Conservation (phyloP, 2,888 invertebrate species). For the Hirtodrosophila duncani region DNA sequence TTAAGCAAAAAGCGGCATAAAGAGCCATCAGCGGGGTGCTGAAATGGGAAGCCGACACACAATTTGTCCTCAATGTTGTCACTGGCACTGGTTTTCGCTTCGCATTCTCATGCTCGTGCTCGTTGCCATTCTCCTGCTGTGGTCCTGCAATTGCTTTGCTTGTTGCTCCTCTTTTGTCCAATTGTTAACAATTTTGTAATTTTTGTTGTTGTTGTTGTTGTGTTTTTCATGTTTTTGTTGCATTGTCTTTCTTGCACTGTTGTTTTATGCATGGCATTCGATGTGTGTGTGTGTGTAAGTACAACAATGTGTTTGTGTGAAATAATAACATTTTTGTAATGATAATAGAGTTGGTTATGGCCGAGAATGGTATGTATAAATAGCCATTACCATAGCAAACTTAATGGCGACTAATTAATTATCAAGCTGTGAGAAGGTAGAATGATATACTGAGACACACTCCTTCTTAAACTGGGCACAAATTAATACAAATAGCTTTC, state of each 20-base stretch:
- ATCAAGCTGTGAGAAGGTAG: no score
- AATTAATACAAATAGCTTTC: no score
- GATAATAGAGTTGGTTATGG: no score
- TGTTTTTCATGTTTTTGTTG: conserved; percentile 24
- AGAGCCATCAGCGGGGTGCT: conserved; percentile 14
- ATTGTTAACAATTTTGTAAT: conserved; percentile 59
- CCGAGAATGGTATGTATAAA: no score
- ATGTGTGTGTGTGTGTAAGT: conserved; percentile 12
- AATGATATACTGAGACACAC: no score
- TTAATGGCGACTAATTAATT: no score
- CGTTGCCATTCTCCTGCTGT: conserved; percentile 1
- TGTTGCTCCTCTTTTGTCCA: conserved; percentile 65
- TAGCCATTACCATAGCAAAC: no score
- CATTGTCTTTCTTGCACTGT: conserved; percentile 61
- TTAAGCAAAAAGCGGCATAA: conserved; percentile 38
- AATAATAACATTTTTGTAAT: conserved; percentile 65
- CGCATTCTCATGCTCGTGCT: neutral
- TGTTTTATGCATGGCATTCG: conserved; percentile 47
- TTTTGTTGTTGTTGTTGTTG: conserved; percentile 1
- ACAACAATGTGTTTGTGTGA: conserved; percentile 18
- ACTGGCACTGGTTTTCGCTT: conserved; percentile 15
- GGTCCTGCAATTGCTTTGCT: conserved; percentile 61
- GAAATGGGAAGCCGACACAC: conserved; percentile 41
- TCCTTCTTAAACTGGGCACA: no score
- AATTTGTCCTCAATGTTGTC: conserved; percentile 58